A percentile compares a stretch with the other conserved stretches of the same genome.
phyloP scores from a whole-genome alignment of 2,113 vertebrate species.

The Fukomys damarensis region DNA sequence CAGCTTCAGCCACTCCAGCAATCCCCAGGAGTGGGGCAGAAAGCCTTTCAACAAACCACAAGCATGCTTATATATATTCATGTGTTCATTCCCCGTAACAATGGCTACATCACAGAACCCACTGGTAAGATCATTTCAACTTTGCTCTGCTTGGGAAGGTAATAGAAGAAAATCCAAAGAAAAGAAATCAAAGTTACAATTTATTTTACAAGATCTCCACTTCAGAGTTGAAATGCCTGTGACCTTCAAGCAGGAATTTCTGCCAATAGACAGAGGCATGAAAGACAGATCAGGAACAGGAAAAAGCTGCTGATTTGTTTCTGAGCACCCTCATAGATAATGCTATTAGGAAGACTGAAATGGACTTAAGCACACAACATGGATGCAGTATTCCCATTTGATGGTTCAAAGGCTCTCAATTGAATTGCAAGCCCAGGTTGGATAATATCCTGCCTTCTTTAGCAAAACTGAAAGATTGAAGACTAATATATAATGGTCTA shows the following conservation, averaged over 20 bases:
- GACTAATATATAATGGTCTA: neutral
- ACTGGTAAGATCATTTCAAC: neutral
- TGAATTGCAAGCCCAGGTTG: neutral
- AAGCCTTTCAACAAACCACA: neutral
- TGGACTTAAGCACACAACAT: neutral
- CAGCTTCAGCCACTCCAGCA: neutral
- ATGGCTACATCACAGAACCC: neutral
- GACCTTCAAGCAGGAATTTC: neutral
- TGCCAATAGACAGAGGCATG: neutral
- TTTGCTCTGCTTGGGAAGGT: constrained; percentile 25
- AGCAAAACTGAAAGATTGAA: neutral
- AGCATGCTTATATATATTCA: neutral
- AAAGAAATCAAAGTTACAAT: constrained; percentile 3
- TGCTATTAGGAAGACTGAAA: neutral
- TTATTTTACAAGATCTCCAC: neutral
- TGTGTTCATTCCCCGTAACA: neutral
- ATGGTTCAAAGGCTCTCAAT: neutral
- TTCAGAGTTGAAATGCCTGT: neutral
- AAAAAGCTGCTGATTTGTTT: neutral
- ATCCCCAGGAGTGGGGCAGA: neutral
- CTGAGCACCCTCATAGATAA: neutral
- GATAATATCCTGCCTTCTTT: neutral
- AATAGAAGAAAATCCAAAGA: neutral
- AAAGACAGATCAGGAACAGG: neutral
- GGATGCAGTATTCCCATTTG: neutral